phyloP scores from a whole-genome alignment of 2,797 vertebrate species.

The Squalus acanthias region DNA sequence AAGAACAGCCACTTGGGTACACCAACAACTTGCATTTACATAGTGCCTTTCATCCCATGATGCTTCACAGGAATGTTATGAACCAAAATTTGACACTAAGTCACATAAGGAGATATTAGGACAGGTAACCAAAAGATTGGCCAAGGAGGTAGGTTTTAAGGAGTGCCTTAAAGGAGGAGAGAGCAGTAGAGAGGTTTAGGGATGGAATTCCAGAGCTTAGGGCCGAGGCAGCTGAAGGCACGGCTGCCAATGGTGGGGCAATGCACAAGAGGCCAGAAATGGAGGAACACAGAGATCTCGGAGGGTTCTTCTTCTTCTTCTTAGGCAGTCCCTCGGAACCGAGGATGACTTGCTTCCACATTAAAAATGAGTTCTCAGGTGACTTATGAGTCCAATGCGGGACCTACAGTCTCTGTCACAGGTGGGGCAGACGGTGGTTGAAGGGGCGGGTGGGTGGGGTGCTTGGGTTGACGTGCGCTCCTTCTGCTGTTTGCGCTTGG shows the following conservation, averaged over 20 bases:
- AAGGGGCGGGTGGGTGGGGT: too few species aligned
- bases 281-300: too few species aligned
- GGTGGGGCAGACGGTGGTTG: too few species aligned
- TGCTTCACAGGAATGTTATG: not conserved
- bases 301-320: too few species aligned
- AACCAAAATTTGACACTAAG: not conserved
- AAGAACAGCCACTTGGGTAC: not conserved
- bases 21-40: not conserved
- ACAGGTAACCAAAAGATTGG: not conserved
- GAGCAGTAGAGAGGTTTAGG: not conserved
- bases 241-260: not conserved
- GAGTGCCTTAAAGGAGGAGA: not conserved
- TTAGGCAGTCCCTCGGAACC: too few species aligned
- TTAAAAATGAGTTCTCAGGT: too few species aligned
- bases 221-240: not conserved
- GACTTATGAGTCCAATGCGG: too few species aligned
- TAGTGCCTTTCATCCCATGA: not conserved
- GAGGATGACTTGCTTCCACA: too few species aligned
- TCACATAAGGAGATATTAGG: not conserved
- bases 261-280: too few species aligned
- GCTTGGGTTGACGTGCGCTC: too few species aligned
- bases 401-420: too few species aligned
- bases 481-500: too few species aligned
- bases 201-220: not conserved
- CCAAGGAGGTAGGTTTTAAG: not conserved